Base-by-base conservation (phyloP, 30 jellyfish, hydroid and myxozoan genomes). In the Aurelia aurita region DNA sequence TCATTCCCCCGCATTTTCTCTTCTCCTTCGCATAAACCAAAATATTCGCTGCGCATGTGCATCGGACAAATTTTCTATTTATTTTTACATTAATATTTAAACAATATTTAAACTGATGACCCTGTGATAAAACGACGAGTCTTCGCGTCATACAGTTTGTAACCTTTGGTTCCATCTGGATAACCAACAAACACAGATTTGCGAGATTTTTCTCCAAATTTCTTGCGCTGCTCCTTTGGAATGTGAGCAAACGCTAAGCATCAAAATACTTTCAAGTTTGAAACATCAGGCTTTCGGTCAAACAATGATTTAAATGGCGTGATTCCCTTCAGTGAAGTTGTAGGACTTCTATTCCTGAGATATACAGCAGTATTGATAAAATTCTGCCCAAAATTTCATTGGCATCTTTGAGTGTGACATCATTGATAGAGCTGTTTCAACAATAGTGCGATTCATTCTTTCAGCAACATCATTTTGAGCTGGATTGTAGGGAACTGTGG, bases 311-410 rank as follows among this genome's bases (percentile, higher is more conserved):
- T 69, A 69, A 69, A 69, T 16, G 80, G 80, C 14, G 72, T 31
- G 13, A 14, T 21, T 10, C 31, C 70, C 11, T 23, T 23, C n/a
- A 69, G 35, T 22, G 91, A 74, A 19, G 74, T 23, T 6, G 91
- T 39, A 14, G 86, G 86, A 57, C 91, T 63, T 18, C 84, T 61
- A 65, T 80, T 80, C 19, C 63, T 54, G 15, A 65, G 72, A 44
- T 64, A 80, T 19, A 80, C 84, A 20, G 84, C 75, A 20, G 91
- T 80, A 49, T 80, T 80, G 34, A 64, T 35, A n/a, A 29, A 86
- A 85, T 34, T 80, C 86, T 21, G 91, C 91, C 87, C 91, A 67
- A 46, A 70, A 65, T n/a, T n/a, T n/a, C n/a, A n/a, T n/a, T n/a
- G n/a, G n/a, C n/a, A n/a, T n/a, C n/a, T n/a, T n/a, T n/a, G n/a